Evolutionary conservation across 2,888 invertebrate genomes (phyloP).

Genomic region (Sesia bembeciformis): DNA sequence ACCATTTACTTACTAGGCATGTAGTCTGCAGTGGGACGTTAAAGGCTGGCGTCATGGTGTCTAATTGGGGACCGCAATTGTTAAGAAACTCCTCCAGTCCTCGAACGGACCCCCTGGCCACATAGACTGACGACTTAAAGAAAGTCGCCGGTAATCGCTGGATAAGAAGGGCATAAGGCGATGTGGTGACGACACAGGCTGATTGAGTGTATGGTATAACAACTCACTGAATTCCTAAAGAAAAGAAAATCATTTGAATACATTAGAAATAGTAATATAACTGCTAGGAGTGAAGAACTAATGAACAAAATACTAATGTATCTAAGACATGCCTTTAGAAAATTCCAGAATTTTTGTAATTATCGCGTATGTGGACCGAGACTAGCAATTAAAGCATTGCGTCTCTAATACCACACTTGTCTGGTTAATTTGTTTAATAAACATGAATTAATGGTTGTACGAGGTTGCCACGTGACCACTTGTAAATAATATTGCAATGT

Average conservation of each 20-base stretch:
- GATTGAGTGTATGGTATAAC: too few relatives aligned
- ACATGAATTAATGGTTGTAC: slow-evolving; percentile 55
- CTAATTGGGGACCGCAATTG: too few relatives aligned
- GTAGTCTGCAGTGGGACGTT: too few relatives aligned
- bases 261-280: too few relatives aligned
- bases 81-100: too few relatives aligned
- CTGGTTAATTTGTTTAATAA: slow-evolving; percentile 66
- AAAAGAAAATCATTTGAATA: too few relatives aligned
- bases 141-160: not conserved
- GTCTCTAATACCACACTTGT: slow-evolving; percentile 29
- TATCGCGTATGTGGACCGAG: slow-evolving; percentile 9
- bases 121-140: not conserved
- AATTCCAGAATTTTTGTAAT: slow-evolving; percentile 15
- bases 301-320: too few relatives aligned
- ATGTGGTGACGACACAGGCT: not conserved
- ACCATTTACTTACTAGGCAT: too few relatives aligned
- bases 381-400: slow-evolving; percentile 23
- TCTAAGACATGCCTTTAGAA: not conserved
- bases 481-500: slow-evolving; percentile 51
- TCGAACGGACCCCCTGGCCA: not conserved
- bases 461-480: slow-evolving; percentile 40
- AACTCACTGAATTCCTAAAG: too few relatives aligned
- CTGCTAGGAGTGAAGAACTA: too few relatives aligned
- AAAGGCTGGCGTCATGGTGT: too few relatives aligned
- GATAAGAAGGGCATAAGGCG: not conserved